Conservation (phyloP, 2,113 vertebrate genomes). For the Scytalopus superciliaris region DNA sequence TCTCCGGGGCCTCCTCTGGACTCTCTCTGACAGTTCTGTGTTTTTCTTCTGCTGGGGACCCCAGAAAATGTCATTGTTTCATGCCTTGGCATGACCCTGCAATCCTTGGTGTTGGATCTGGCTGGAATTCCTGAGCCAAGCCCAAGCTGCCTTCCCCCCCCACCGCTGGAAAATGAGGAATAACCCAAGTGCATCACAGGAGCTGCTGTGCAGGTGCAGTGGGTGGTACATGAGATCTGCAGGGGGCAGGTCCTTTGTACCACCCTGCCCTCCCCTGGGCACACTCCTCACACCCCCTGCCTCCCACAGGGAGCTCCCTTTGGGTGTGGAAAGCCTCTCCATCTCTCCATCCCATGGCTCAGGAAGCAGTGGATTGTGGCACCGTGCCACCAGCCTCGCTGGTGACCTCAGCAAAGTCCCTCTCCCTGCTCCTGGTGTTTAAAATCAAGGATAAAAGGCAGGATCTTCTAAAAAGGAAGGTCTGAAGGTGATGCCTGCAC, state of each 20-base stretch:
- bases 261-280: neutral
- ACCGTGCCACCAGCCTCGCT: neutral
- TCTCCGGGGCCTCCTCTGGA: fast-evolving
- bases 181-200: fast-evolving
- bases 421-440: neutral
- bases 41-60: neutral
- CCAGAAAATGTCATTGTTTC: neutral
- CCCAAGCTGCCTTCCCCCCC: neutral
- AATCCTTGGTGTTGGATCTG: neutral
- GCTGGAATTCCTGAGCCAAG: neutral
- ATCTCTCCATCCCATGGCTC: neutral
- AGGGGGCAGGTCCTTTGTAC: neutral
- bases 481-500: neutral
- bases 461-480: neutral
- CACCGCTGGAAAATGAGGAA: fast-evolving
- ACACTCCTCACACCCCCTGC: neutral
- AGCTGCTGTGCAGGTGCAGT: fast-evolving
- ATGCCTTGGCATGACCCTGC: neutral
- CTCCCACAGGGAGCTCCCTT: neutral
- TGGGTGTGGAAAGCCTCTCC: neutral
- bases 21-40: neutral
- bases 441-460: neutral
- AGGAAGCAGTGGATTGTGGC: neutral
- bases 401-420: neutral
- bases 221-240: neutral